Evolutionary conservation across 2,797 vertebrate genomes (phyloP).

Genomic region (Arnoldichthys spilopterus): DNA sequence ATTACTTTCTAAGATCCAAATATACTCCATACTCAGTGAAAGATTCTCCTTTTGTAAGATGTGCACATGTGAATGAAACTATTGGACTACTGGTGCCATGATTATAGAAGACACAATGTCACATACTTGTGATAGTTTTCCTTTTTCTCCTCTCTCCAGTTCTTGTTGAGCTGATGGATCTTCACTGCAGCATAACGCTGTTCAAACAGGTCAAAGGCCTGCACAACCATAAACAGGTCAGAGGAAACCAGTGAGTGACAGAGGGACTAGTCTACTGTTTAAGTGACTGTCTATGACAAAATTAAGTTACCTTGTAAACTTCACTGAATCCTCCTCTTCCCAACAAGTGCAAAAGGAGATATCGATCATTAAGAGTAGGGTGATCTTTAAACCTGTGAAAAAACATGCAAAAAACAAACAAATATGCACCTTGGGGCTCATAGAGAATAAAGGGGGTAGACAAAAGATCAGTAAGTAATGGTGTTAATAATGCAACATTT

Average conservation of each 20-base stretch:
- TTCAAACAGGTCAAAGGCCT: constrained; percentile 99
- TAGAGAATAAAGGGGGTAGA: neutral
- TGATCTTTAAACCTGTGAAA: constrained; percentile 95
- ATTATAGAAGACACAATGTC: neutral
- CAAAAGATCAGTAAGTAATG: neutral
- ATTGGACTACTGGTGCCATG: neutral
- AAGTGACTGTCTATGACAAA: neutral
- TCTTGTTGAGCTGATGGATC: constrained; percentile 99
- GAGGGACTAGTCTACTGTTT: neutral
- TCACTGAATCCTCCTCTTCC: constrained; percentile 99
- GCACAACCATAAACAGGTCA: constrained; percentile 34
- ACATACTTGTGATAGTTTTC: constrained; percentile 99
- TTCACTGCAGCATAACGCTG: constrained; percentile 98
- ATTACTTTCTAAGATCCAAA: too few species aligned
- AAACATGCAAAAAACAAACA: neutral
- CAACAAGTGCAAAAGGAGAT: constrained; percentile 97
- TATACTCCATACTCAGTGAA: too few species aligned
- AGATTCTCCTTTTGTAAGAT: too few species aligned
- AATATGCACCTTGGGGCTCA: too few species aligned
- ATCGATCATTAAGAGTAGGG: constrained; percentile 96
- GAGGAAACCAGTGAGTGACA: too few species aligned
- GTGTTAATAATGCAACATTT: too few species aligned
- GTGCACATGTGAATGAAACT: too few species aligned
- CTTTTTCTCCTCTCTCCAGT: constrained; percentile 99
- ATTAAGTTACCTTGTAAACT: constrained; percentile 90